Evolutionary conservation across 92 coral and sea anemone genomes (phyloP), one percentile per base, ranked within the genome.

Genomic region (Zoanthus solanderi): DNA sequence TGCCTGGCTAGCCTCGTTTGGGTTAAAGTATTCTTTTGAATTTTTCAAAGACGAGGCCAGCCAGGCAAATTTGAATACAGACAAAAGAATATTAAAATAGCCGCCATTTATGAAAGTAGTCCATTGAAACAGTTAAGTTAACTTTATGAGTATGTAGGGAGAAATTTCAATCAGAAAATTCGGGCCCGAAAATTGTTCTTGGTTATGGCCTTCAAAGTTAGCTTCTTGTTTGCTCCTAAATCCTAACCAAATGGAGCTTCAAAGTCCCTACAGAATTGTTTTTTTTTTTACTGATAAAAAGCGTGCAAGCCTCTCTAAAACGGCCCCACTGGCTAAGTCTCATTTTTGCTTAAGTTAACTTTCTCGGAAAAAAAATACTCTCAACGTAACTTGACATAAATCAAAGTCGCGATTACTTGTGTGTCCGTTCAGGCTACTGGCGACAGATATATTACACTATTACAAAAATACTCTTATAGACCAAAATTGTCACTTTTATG

Each of bases 361-460:
- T 16, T 4, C 17, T 61, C 42, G 42, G 6, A 31, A 32, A 30
- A 23, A 28, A 31, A 69, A 13, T 2, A 6, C 23, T n/a, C n/a
- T 53, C 0, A 45, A 50, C 10, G 10, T 50, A 50, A 7, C 12
- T 11, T 30, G 7, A 45, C 18, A 71, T 13, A 81, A 81, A 81
- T 81, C 60, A 81, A 81, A 80, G 11, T 54, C 18, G 61, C 60
- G 44, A 46, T 80, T 80, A n/a, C 44, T 80, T 1, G 2, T 46
- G 85, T 81, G 85, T 67, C 47, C 14, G 85, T 81, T 81, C 85
- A 81, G 85, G 85, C 72, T 81, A 81, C 85, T 81, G 85, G 85
- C 85, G 85, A 81, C 75, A 81, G 47, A 45, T 81, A 81, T 67
- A 46, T 81, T 81, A 81, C 74, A 81, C 85, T 65, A 81, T 66